Evolutionary conservation across 1,140 invertebrate species (phyloP), one percentile per base, ranked within the genome.

Genomic region (Zaprionus tsacasi): DNA sequence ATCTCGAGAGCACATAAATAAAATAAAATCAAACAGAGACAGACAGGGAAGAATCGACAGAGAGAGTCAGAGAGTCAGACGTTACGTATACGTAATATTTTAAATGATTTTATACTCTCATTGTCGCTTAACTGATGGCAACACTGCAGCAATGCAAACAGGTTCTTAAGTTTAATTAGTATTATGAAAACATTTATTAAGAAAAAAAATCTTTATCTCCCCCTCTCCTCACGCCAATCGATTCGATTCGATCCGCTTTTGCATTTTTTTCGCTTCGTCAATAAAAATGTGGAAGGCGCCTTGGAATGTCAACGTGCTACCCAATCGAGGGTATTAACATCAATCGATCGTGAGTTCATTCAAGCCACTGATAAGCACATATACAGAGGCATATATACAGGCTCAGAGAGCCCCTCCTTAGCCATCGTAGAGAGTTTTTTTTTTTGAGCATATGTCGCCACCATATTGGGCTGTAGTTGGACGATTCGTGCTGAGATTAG

Each of bases 241-340:
- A 25, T 43, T 25, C 57, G 58, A 17, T 12, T n/a, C n/a, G 35
- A 21, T 6, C 27, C 55, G 17, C 30, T 8, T 13, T 11, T 56
- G 17, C 6, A 27, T 36, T 36, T n/a, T 36, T n/a, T 40, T 38
- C 21, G 35, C 36, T 33, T 38, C 35, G 17, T 40, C 40, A 66
- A 72, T 70, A 70, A 70, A 57, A 57, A 57, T 71, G 52, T 43
- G 64, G 45, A 45, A 52, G 59, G 68, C 60, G 67, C 64, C 82
- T 77, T 76, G 82, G 76, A 89, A 88, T 87, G 83, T 88, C 70
- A 88, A 83, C 65, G 79, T 72, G 79, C 79, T 59, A 76, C 68
- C 81, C 70, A 67, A 76, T 58, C 58, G 85, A 88, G 83, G 83
- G 85, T 88, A 88, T 89, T 88, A 88, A 88, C 83, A 89, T 82